Base-by-base conservation (phyloP, 1,140 invertebrate species). In the Procambarus virginalis region DNA sequence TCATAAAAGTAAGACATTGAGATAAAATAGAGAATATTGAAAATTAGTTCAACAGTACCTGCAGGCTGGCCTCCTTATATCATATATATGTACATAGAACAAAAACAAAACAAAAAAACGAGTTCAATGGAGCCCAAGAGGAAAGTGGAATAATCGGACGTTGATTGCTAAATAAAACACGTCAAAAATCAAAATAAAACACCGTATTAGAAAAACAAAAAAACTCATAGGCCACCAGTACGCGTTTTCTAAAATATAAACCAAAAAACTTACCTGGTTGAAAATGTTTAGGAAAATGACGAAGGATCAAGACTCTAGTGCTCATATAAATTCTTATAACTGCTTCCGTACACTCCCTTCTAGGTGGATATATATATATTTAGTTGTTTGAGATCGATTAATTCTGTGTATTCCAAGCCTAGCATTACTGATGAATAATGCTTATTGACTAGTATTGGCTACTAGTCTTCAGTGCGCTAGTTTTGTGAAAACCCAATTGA, bases 181-280 rank as follows among this genome's bases (percentile, higher is more conserved):
- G 49, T 45, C 45, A 49, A 76, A 46, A 12, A 55, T 10, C 34
- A 49, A 48, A 78, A 55, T 10, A 76, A 49, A 48, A 78, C 76
- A 78, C 76, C 45, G 49, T 76, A 34, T 34, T 34, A 34, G 34
- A 34, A 34, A 34, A 34, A 34, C 45, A 78, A 78, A 78, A 78
- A 8, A 78, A 48, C 76, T 20, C 14, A 51, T 20, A 78, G 76
- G 76, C 49, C 76, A 51, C 76, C 76, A 78, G 49, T 20, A 78
- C 46, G 17, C 75, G 46, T 45, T 48, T 3, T 48, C 46, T 76
- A 76, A 64, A 20, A 20, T 64, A 64, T 20, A 17, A 64, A 64
- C n/a, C n/a, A 77, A 49, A 77, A 77, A 34, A 45, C 34, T 48
- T 76, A 48, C 49, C 77, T 48, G 46, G 77, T n/a, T 79, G 46